Conservation (phyloP, 2,797 vertebrate genomes). For the Sarcoramphus papa region DNA sequence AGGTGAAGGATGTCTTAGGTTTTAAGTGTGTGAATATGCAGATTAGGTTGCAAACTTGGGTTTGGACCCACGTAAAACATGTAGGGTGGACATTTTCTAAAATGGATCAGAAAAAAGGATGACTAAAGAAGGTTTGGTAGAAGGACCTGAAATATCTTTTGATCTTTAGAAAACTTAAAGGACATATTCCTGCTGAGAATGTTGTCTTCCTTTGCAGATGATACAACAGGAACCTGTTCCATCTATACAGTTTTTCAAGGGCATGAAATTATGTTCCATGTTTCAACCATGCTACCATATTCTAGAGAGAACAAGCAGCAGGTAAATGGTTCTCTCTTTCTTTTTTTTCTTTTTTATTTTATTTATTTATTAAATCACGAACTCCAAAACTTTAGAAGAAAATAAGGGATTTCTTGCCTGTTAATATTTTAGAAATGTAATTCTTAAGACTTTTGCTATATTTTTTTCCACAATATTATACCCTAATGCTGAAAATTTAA, state of each 20-base stretch:
- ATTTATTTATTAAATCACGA: background rate
- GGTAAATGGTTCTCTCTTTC: constrained; percentile 70
- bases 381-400: background rate
- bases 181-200: background rate
- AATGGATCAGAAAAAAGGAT: background rate
- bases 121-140: background rate
- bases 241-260: constrained; percentile 98
- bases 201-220: constrained; percentile 77
- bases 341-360: background rate
- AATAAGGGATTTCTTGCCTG: background rate
- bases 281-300: constrained; percentile 97
- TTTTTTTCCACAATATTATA: background rate
- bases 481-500: background rate
- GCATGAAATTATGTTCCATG: constrained; percentile 98
- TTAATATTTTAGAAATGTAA: background rate
- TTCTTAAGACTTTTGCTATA: background rate
- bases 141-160: background rate
- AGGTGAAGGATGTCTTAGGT: background rate
- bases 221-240: constrained; percentile 94
- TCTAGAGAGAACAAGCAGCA: constrained; percentile 99
- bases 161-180: background rate
- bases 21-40: background rate
- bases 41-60: background rate
- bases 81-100: background rate
- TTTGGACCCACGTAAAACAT: background rate